Percentiles rank a stretch among this genome's conserved stretches.
These are phyloP conservation scores for Seira sanloemensis DNA, from an alignment of 2,888 invertebrate genomes.

Conservation along the genomic window DNA sequence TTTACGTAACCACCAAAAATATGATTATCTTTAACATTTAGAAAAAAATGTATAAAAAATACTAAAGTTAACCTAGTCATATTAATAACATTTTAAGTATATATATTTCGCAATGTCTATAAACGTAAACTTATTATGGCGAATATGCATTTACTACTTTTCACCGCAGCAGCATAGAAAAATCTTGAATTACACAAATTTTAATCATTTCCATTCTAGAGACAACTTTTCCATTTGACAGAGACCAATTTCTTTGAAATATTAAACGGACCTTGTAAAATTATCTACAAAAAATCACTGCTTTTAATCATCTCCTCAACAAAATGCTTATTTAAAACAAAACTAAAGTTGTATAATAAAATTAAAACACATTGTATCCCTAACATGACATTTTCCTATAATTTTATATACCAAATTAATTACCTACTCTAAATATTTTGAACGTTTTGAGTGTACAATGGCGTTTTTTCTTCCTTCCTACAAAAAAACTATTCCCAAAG, in stretches of 20 bases:
- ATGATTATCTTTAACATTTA: background rate
- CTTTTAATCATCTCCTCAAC: background rate
- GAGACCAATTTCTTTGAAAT: no score
- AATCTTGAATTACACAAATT: background rate
- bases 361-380: background rate
- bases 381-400: background rate
- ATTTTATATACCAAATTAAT: background rate
- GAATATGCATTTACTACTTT: constrained; percentile 18
- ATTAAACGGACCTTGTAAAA: no score
- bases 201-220: background rate
- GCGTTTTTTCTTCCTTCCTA: constrained; percentile 3
- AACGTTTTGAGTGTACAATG: constrained; percentile 13
- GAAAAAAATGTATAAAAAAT: background rate
- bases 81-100: background rate
- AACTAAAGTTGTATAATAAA: background rate
- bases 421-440: constrained; percentile 14
- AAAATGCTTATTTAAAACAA: constrained; percentile 5
- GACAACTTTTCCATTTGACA: no score
- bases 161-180: background rate
- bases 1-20: constrained; percentile 17
- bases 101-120: background rate
- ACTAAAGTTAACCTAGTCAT: background rate
- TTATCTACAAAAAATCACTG: background rate
- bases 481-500: background rate
- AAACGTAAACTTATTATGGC: background rate